Evolutionary conservation across 2,888 invertebrate genomes (phyloP), one percentile per base, ranked within the genome.

Genomic region (Saturnia japonica): DNA sequence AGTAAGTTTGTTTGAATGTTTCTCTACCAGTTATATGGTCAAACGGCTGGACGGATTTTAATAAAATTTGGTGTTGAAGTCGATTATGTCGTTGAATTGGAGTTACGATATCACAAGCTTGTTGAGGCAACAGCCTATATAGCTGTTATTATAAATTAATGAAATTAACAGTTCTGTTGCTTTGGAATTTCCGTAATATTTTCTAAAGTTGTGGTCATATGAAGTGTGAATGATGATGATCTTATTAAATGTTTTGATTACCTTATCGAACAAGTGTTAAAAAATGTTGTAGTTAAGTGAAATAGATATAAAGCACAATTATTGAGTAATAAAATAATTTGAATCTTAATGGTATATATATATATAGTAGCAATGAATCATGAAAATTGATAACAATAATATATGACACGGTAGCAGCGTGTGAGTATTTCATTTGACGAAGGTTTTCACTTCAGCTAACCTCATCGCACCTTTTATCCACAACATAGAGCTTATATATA

Each of bases 401-500:
- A 51, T 51, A 51, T 7, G 19, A 8, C 19, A 51, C 1, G 9
- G n/a, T n/a, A n/a, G 51, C 7, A 57, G 25, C 25, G 22, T 25
- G 57, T 25, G 25, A 22, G n/a, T 2, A 12, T 14, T 60, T 60
- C 57, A 14, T 28, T 60, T 3, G 4, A 28, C 57, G 16, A 82
- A 82, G 79, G 80, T 83, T 85, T n/a, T 81, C 83, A 77, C 80
- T 74, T 80, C 76, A 77, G 76, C 57, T 60, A 60, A 60, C 57
- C 57, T 60, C 28, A 28, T 28, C 57, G 28, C 77, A 74, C 77
- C 76, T 79, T 77, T 75, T 80, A 78, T 75, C 34, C 67, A 62
- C 70, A 69, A 54, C n/a, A 54, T 54, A 11, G 22, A 54, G 60
- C 73, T 74, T 76, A 77, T 73, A 70, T 73, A 76, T 76, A 69